phyloP scores from a whole-genome alignment of 2,888 invertebrate genomes.

The Esperia sulphurella region DNA sequence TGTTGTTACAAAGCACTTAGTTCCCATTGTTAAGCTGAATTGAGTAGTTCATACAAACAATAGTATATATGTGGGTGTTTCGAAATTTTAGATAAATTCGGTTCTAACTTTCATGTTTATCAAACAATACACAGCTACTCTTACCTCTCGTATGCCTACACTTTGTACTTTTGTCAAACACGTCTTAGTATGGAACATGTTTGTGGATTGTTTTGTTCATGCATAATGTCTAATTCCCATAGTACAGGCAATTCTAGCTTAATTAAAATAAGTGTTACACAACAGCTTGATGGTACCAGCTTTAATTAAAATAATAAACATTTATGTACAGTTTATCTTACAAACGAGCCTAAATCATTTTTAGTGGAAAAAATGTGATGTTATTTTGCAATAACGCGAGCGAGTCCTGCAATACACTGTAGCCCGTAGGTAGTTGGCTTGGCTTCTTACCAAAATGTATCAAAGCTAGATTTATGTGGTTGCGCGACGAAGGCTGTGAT shows the following conservation, averaged over 20 bases:
- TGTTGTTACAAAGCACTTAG: conserved; percentile 16
- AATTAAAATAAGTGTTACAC: too few relatives aligned
- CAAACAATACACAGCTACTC: too few relatives aligned
- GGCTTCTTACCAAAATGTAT: conserved; percentile 76
- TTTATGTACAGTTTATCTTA: too few relatives aligned
- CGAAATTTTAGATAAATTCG: not conserved
- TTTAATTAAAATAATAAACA: too few relatives aligned
- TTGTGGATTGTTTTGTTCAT: too few relatives aligned
- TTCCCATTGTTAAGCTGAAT: conserved; percentile 33
- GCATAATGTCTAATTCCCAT: too few relatives aligned
- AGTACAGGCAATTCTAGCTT: too few relatives aligned
- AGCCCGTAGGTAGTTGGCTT: conserved; percentile 54
- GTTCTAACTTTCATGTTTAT: too few relatives aligned
- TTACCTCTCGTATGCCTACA: too few relatives aligned
- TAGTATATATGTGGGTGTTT: conserved; percentile 4
- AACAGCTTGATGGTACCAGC: too few relatives aligned
- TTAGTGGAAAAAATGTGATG: conserved; percentile 12
- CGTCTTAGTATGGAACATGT: too few relatives aligned
- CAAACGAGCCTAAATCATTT: not conserved
- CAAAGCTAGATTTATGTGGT: conserved; percentile 74
- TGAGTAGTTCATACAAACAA: conserved; percentile 30
- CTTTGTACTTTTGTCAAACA: too few relatives aligned
- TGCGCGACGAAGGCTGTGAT: conserved; percentile 67
- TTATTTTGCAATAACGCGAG: conserved; percentile 30
- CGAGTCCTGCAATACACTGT: conserved; percentile 32